These are phyloP conservation scores for Emydura subglobosa DNA, from an alignment of 2,113 vertebrate genomes.

Conservation along the genomic window DNA sequence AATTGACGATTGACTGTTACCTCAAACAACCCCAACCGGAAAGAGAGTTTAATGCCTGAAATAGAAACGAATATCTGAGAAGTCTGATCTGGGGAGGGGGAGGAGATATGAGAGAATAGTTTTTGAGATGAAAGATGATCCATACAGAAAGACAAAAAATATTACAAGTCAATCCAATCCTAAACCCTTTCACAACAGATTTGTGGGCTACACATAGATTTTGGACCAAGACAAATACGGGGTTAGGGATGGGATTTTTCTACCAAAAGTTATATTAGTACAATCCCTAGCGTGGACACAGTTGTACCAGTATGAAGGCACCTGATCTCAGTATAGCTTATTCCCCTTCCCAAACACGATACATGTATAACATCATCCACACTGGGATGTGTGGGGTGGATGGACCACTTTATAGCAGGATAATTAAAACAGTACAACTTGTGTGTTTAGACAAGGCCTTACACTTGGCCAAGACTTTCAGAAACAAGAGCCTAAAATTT, in stretches of 20 bases:
- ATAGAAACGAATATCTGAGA: constrained; percentile 19
- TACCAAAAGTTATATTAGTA: not conserved
- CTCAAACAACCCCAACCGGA: not conserved
- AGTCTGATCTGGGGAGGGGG: not conserved
- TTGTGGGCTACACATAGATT: not conserved
- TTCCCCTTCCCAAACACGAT: not conserved
- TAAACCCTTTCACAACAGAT: not conserved
- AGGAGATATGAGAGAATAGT: not conserved
- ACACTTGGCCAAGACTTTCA: not conserved
- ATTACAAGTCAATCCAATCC: not conserved
- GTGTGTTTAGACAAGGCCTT: not conserved
- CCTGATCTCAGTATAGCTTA: not conserved
- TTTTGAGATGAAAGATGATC: not conserved
- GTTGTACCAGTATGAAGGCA: not conserved
- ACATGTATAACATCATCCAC: not conserved
- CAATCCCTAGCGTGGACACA: not conserved
- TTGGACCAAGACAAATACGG: not conserved
- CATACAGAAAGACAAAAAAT: not conserved
- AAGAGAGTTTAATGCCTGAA: not conserved
- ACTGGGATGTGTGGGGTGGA: no score
- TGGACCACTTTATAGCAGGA: not conserved
- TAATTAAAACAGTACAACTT: accelerated
- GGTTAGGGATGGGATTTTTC: not conserved
- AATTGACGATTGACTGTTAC: constrained; percentile 15
- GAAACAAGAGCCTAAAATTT: not conserved